Evolutionary conservation across 2,888 invertebrate species (phyloP).

Genomic region (Noctuana brunneofusca): DNA sequence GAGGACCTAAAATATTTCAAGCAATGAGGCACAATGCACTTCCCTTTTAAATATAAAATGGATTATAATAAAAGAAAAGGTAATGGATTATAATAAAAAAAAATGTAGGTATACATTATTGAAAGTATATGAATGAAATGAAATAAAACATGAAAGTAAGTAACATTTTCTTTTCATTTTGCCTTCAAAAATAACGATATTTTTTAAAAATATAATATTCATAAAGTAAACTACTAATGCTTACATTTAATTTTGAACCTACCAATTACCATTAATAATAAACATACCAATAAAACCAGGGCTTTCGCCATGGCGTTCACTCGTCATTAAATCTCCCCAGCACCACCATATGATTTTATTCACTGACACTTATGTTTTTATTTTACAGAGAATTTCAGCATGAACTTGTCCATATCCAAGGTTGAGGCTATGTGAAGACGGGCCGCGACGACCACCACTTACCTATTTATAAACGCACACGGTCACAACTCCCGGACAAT

Average conservation of each 20-base stretch:
- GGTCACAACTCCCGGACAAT: conserved; percentile 50
- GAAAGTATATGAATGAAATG: too few relatives aligned
- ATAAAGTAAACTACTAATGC: too few relatives aligned
- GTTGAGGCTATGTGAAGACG: conserved; percentile 70
- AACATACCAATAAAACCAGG: conserved; percentile 58
- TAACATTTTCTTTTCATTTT: too few relatives aligned
- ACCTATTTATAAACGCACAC: conserved; percentile 78
- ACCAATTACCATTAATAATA: conserved; percentile 38
- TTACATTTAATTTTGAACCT: too few relatives aligned
- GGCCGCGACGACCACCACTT: conserved; percentile 57
- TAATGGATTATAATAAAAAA: too few relatives aligned
- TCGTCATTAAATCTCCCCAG: conserved; percentile 32
- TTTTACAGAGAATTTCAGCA: conserved; percentile 41
- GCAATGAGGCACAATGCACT: background rate
- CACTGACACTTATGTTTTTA: conserved; percentile 42
- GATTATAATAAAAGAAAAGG: too few relatives aligned
- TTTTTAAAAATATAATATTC: too few relatives aligned
- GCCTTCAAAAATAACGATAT: too few relatives aligned
- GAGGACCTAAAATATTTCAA: conserved; percentile 55
- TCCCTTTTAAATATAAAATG: too few relatives aligned
- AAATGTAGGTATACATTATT: too few relatives aligned
- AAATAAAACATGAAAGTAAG: too few relatives aligned
- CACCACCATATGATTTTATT: conserved; percentile 41
- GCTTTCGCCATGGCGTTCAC: conserved; percentile 59
- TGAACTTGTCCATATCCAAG: conserved; percentile 73